Conservation (phyloP, 2,888 invertebrate species). For the Xestia xanthographa region DNA sequence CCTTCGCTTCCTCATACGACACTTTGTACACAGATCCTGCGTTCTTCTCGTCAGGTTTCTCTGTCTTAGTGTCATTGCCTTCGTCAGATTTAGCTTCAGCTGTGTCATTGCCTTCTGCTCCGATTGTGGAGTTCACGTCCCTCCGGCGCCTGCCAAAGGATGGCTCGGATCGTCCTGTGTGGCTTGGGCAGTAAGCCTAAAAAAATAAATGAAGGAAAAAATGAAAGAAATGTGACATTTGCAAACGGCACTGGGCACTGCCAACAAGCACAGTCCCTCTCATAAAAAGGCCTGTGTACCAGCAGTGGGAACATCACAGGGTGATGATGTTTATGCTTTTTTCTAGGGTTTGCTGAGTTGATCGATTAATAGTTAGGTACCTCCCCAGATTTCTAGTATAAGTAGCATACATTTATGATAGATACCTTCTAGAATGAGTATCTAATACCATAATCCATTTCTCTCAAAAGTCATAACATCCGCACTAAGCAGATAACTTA, state of each 20-base stretch:
- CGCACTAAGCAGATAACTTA: slow-evolving; percentile 18
- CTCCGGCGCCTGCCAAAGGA: slow-evolving; percentile 94
- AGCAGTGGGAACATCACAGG: too few relatives aligned
- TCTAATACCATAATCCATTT: background rate
- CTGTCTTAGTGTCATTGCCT: slow-evolving; percentile 65
- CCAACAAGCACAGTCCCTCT: too few relatives aligned
- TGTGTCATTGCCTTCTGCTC: slow-evolving; percentile 78
- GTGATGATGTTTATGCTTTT: too few relatives aligned
- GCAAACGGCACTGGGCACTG: too few relatives aligned
- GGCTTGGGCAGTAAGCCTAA: slow-evolving; percentile 95
- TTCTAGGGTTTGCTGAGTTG: too few relatives aligned
- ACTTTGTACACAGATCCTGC: slow-evolving; percentile 81
- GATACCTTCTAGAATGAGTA: slow-evolving; percentile 1
- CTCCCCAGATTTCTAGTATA: too few relatives aligned
- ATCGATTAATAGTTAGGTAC: too few relatives aligned
- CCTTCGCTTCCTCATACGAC: slow-evolving; percentile 83
- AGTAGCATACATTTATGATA: too few relatives aligned
- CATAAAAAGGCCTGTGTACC: too few relatives aligned
- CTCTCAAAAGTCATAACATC: slow-evolving; percentile 25
- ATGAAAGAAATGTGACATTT: background rate
- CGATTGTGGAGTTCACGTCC: slow-evolving; percentile 85
- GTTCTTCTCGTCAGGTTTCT: slow-evolving; percentile 75
- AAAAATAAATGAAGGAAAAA: slow-evolving; percentile 34
- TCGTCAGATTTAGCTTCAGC: slow-evolving; percentile 75
- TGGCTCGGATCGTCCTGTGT: slow-evolving; percentile 95